Conservation (phyloP, 2,113 vertebrate genomes). For the Vicugna pacos region DNA sequence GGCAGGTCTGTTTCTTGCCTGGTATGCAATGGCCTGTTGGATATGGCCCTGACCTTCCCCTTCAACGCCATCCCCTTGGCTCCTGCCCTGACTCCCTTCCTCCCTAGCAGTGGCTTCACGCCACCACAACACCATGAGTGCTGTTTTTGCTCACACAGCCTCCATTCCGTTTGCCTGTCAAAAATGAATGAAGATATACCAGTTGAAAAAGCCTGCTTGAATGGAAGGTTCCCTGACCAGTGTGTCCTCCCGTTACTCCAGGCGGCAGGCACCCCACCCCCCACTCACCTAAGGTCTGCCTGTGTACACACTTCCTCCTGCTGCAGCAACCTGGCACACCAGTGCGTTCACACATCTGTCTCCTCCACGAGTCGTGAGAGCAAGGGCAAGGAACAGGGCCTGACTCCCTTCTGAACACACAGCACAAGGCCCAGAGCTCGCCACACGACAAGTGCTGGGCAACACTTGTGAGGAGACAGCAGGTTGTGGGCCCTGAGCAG, state of each 20-base stretch:
- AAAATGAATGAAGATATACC: too few species aligned
- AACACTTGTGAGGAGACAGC: fast-evolving
- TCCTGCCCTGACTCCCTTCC: neutral
- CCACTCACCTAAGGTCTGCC: too few species aligned
- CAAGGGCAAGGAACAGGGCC: fast-evolving
- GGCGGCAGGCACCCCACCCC: too few species aligned
- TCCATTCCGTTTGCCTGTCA: neutral
- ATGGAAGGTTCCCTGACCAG: neutral
- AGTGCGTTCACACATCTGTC: fast-evolving
- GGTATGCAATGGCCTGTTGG: fast-evolving
- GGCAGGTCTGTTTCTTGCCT: neutral
- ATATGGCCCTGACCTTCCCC: neutral
- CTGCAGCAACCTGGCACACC: fast-evolving
- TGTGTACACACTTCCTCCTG: too few species aligned
- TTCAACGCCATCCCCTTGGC: too few species aligned
- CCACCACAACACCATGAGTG: neutral
- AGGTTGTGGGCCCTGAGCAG: neutral
- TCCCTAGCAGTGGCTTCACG: neutral
- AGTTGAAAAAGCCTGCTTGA: neutral
- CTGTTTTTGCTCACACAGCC: neutral
- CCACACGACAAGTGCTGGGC: neutral
- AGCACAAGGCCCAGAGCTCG: neutral
- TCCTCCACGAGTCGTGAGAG: fast-evolving
- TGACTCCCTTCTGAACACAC: fast-evolving
- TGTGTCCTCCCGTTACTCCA: fast-evolving